These are phyloP conservation scores for Echeneis naucrates DNA, from an alignment of 2,797 vertebrate genomes.

Conservation along the genomic window DNA sequence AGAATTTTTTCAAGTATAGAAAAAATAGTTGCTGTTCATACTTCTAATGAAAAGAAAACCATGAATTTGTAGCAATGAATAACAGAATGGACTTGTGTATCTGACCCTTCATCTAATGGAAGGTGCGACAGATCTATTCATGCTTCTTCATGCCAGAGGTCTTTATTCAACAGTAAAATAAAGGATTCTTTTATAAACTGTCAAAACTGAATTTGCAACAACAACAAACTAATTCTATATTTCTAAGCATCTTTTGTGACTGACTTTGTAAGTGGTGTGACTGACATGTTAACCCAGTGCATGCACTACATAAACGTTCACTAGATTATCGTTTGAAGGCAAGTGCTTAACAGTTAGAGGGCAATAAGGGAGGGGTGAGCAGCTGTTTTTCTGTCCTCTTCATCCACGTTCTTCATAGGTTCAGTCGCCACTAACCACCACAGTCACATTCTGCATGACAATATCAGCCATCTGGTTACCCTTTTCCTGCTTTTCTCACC, in stretches of 20 bases:
- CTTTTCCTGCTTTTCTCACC: slow-evolving; percentile 25
- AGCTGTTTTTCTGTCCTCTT: slow-evolving; percentile 67
- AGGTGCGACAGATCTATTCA: neutral
- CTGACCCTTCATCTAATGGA: neutral
- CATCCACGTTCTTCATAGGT: slow-evolving; percentile 58
- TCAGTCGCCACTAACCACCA: slow-evolving; percentile 46
- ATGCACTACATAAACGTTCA: too few species aligned
- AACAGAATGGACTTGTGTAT: neutral
- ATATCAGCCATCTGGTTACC: slow-evolving; percentile 68
- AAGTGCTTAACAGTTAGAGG: slow-evolving; percentile 37
- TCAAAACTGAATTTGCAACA: neutral
- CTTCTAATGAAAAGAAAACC: too few species aligned
- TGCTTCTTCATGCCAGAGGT: neutral
- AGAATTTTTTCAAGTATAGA: slow-evolving; percentile 5
- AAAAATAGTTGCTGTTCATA: neutral
- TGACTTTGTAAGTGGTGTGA: neutral
- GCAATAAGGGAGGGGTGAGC: slow-evolving; percentile 36
- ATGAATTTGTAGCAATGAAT: too few species aligned
- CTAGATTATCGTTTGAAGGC: slow-evolving; percentile 33
- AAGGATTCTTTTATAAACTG: neutral
- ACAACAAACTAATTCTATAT: neutral
- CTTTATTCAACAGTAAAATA: neutral
- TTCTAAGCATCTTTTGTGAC: neutral
- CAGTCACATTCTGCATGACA: slow-evolving; percentile 37
- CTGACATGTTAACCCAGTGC: too few species aligned